Percentiles rank a stretch among this genome's conserved stretches.
Conservation (phyloP, 1,140 invertebrate genomes). For the Tribolium madens region DNA sequence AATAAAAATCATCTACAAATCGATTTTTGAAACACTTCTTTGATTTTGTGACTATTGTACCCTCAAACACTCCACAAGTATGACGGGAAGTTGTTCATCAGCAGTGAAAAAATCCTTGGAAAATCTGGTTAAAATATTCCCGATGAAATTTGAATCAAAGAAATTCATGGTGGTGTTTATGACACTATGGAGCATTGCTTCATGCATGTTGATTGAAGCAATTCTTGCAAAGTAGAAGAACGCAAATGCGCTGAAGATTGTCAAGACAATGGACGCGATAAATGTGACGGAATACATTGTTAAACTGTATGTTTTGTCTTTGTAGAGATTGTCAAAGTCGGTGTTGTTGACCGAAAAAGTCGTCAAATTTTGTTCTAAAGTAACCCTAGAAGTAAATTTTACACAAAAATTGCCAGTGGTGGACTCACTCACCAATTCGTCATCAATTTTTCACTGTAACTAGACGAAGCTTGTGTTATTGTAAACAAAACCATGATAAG, state of each 20-base stretch:
- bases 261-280: not conserved
- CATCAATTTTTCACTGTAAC: constrained; percentile 45
- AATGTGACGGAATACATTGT: constrained; percentile 41
- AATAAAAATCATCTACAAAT: constrained; percentile 53
- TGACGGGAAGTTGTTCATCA: not conserved
- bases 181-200: constrained; percentile 73
- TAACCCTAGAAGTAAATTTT: not conserved
- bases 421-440: constrained; percentile 30
- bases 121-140: not conserved
- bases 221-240: constrained; percentile 72
- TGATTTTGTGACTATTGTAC: constrained; percentile 14
- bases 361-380: not conserved
- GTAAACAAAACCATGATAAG: constrained; percentile 37
- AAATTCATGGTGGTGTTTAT: constrained; percentile 68
- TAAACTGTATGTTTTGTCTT: not conserved
- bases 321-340: not conserved
- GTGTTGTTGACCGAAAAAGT: not conserved
- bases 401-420: not conserved
- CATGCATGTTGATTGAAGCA: constrained; percentile 74
- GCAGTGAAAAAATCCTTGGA: not conserved
- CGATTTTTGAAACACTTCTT: not conserved
- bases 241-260: constrained; percentile 55
- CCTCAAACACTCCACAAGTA: constrained; percentile 23
- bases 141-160: not conserved
- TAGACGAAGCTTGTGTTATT: constrained; percentile 11